phyloP scores from a whole-genome alignment of 2,797 vertebrate genomes.

The Microcaecilia unicolor region DNA sequence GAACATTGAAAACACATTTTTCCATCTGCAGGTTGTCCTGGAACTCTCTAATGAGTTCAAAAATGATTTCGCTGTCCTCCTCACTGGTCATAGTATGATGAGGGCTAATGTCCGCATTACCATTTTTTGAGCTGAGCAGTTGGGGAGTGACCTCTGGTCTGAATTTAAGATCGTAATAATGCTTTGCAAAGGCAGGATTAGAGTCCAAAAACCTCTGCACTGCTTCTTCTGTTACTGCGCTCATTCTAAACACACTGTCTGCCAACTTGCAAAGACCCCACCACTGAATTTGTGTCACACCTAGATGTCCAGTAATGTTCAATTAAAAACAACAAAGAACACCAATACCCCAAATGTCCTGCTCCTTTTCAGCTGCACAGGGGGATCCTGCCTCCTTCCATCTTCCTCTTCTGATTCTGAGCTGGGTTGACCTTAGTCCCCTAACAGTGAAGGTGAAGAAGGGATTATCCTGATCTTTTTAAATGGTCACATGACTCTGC shows the following conservation, averaged over 20 bases:
- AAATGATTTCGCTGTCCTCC: slow-evolving; percentile 80
- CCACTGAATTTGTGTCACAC: not conserved
- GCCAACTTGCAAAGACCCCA: not conserved
- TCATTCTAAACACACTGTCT: slow-evolving; percentile 20
- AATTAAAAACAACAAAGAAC: not conserved
- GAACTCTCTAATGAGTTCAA: slow-evolving; percentile 75
- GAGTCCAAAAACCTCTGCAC: slow-evolving; percentile 79
- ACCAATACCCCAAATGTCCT: slow-evolving; percentile 9
- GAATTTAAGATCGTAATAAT: slow-evolving; percentile 66
- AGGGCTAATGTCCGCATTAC: slow-evolving; percentile 45
- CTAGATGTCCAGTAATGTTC: slow-evolving; percentile 11
- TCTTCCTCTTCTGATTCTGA: slow-evolving; percentile 14
- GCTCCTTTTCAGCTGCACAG: slow-evolving; percentile 12
- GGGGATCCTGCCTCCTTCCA: slow-evolving; percentile 11
- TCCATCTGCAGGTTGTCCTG: slow-evolving; percentile 78
- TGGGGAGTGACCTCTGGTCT: slow-evolving; percentile 61
- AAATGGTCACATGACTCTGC: slow-evolving; percentile 55
- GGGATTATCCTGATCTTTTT: slow-evolving; percentile 63
- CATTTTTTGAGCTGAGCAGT: slow-evolving; percentile 53
- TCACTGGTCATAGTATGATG: slow-evolving; percentile 52
- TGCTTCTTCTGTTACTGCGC: slow-evolving; percentile 42
- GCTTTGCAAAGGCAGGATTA: slow-evolving; percentile 71
- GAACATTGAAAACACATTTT: slow-evolving; percentile 68
- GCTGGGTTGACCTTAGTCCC: slow-evolving; percentile 17
- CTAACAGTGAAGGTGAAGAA: slow-evolving; percentile 39